A percentile compares a stretch with the other conserved stretches of the same genome.
Conservation (phyloP, 2,113 vertebrate species). For the Falcunculus frontatus region DNA sequence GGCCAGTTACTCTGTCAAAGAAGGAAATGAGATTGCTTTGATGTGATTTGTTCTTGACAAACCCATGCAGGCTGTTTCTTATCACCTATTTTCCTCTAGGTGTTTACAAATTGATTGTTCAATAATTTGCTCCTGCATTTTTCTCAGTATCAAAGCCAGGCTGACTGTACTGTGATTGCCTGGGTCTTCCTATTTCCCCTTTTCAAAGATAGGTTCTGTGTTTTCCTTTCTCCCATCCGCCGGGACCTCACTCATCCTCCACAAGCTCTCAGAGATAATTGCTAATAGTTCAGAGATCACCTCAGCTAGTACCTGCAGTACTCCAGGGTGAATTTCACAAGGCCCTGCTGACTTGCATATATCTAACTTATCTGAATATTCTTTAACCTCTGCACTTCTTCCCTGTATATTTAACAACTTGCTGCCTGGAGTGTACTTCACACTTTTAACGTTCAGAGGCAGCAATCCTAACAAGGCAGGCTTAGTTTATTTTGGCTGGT, state of each 20-base stretch:
- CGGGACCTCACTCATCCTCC: background rate
- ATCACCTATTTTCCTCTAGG: conserved; percentile 41
- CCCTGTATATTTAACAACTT: background rate
- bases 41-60: conserved; percentile 51
- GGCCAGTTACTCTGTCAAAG: conserved; percentile 47
- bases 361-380: conserved; percentile 4
- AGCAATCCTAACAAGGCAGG: background rate
- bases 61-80: conserved; percentile 41
- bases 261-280: conserved; percentile 11
- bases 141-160: conserved; percentile 17
- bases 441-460: background rate
- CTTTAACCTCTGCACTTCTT: background rate
- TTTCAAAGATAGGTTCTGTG: background rate
- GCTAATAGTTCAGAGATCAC: conserved; percentile 12
- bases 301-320: background rate
- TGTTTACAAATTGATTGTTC: conserved; percentile 58
- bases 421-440: background rate
- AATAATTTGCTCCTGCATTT: conserved; percentile 29
- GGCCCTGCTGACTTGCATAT: background rate
- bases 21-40: conserved; percentile 49
- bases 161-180: background rate
- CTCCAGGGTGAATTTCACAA: background rate
- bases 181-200: background rate
- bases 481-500: background rate
- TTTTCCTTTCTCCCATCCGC: background rate